phyloP scores from a whole-genome alignment of 2,888 invertebrate genomes.

The Lithophane leautieri region DNA sequence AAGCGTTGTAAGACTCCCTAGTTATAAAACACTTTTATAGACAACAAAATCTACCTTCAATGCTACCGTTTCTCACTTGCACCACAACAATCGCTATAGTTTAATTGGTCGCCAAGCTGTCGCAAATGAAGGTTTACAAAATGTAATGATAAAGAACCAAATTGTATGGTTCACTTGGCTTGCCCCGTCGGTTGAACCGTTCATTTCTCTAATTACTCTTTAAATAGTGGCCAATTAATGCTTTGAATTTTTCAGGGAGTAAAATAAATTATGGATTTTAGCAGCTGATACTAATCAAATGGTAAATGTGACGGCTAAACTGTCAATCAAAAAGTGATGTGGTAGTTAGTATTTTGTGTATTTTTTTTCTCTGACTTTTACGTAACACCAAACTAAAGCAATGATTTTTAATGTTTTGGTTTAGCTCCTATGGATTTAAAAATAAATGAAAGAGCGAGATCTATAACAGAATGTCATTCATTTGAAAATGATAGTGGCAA shows the following conservation, averaged over 20 bases:
- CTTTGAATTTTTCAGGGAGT: constrained; percentile 25
- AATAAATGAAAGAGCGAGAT: no score
- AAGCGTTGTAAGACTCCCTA: neutral
- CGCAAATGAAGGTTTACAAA: constrained; percentile 72
- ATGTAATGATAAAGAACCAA: constrained; percentile 70
- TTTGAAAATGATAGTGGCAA: neutral
- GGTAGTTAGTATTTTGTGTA: neutral
- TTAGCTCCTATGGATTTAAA: neutral
- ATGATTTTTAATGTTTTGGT: no score
- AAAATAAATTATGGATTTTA: constrained; percentile 24
- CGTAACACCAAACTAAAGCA: neutral
- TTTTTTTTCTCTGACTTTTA: neutral
- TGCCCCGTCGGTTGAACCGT: constrained; percentile 22
- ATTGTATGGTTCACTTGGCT: constrained; percentile 55
- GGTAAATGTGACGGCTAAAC: neutral
- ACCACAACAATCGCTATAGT: constrained; percentile 60
- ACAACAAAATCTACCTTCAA: neutral
- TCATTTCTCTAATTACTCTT: constrained; percentile 62
- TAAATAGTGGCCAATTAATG: constrained; percentile 57
- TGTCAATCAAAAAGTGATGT: neutral
- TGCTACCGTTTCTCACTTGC: constrained; percentile 44
- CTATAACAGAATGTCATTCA: neutral
- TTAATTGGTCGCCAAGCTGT: constrained; percentile 73
- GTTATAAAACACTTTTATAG: neutral
- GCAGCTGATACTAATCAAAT: constrained; percentile 15